Conservation (phyloP, 2,888 invertebrate genomes). For the Spicauda simplicius region DNA sequence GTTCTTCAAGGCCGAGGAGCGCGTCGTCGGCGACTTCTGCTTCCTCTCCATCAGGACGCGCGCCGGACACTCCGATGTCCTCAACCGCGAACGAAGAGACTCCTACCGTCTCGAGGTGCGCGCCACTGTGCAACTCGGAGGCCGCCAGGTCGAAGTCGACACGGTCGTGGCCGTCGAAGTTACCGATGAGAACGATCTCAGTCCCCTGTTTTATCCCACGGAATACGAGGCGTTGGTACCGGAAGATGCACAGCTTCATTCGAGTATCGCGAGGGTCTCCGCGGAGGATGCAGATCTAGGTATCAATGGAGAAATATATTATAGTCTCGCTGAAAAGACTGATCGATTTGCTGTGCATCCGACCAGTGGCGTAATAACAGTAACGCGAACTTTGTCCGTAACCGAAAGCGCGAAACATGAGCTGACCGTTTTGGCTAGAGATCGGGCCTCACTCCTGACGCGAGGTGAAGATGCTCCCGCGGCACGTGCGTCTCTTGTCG, state of each 20-base stretch:
- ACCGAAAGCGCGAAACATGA: constrained; percentile 89
- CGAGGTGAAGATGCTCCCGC: constrained; percentile 85
- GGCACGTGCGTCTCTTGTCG: constrained; percentile 90
- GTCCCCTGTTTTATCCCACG: constrained; percentile 96
- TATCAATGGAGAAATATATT: constrained; percentile 98
- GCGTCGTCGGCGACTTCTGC: constrained; percentile 96
- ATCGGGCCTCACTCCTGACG: constrained; percentile 89
- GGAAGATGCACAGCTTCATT: constrained; percentile 94
- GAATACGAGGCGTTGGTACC: constrained; percentile 94
- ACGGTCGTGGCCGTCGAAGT: constrained; percentile 89
- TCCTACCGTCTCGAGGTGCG: constrained; percentile 91
- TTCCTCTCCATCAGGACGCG: constrained; percentile 95
- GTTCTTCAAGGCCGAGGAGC: constrained; percentile 96
- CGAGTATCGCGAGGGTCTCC: constrained; percentile 90
- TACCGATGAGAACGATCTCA: constrained; percentile 95
- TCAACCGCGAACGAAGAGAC: constrained; percentile 96
- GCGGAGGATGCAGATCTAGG: constrained; percentile 99
- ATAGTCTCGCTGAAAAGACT: constrained; percentile 93
- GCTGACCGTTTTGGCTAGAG: constrained; percentile 92
- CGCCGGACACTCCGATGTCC: constrained; percentile 93
- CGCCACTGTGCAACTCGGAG: constrained; percentile 85
- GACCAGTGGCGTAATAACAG: constrained; percentile 93
- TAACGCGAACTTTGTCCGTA: constrained; percentile 91
- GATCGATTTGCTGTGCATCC: constrained; percentile 97
- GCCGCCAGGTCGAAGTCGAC: constrained; percentile 88